Evolutionary conservation across 2,797 vertebrate genomes (phyloP).

Genomic region (Sebastes matsubarae): DNA sequence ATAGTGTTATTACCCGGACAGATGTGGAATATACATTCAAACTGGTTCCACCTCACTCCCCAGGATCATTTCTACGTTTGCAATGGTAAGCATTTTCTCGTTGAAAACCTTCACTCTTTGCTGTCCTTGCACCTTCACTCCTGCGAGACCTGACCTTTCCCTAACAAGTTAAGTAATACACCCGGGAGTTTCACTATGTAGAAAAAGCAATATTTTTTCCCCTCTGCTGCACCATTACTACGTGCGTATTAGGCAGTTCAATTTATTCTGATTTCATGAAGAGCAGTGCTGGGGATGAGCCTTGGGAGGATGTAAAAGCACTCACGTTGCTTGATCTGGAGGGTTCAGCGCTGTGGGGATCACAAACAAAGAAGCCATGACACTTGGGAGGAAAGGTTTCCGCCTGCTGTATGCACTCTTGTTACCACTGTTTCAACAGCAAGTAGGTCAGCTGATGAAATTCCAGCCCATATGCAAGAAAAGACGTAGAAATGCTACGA

Average conservation of each 20-base stretch:
- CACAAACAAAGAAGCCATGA: constrained; percentile 30
- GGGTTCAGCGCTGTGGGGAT: constrained; percentile 28
- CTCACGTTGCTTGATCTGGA: constrained; percentile 34
- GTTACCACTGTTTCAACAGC: neutral
- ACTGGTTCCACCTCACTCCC: neutral
- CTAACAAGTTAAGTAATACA: constrained; percentile 65
- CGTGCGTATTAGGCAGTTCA: constrained; percentile 47
- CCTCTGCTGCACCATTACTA: constrained; percentile 35
- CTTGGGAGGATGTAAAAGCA: constrained; percentile 45
- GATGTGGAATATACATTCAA: neutral
- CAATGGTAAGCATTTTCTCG: constrained; percentile 27
- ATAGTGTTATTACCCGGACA: neutral
- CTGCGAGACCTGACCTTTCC: constrained; percentile 60
- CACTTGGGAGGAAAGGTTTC: constrained; percentile 5
- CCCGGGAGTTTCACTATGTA: constrained; percentile 34
- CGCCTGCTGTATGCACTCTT: constrained; percentile 23
- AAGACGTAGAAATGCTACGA: too few relatives aligned
- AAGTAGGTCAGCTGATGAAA: neutral
- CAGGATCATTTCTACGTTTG: constrained; percentile 1
- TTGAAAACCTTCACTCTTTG: constrained; percentile 31
- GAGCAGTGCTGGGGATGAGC: constrained; percentile 27
- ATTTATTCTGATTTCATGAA: constrained; percentile 67
- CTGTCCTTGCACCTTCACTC: constrained; percentile 26
- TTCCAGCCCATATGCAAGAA: neutral
- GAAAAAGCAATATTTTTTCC: constrained; percentile 51